Evolutionary conservation across 2,888 invertebrate species (phyloP), one percentile per base, ranked within the genome.

Genomic region (Drosophila ustulata): DNA sequence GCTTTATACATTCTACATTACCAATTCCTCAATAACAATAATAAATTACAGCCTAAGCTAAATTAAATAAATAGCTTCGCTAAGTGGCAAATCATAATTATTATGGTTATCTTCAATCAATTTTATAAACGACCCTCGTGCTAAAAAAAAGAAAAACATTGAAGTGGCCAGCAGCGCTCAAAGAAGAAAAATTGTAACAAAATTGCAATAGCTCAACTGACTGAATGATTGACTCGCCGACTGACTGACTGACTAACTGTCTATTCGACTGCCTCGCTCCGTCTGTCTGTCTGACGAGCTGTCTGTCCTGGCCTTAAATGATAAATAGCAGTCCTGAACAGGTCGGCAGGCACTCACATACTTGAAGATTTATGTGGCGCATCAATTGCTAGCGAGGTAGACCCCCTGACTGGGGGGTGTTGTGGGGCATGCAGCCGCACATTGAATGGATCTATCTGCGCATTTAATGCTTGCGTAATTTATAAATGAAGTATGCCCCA

Each of bases 391-490:
- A 64, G 53, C 66, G 32, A 32, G 59, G 34, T 18, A 18, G 18
- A 18, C 18, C 18, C 18, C 18, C 18, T 18, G 18, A 18, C 18
- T 18, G 1, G 9, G 13, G 34, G n/a, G 9, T 18, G 18, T 18
- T 18, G 18, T 18, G n/a, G 50, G 41, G n/a, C 26, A 57, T 11
- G 37, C 11, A 45, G 56, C 43, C 52, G 65, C 66, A 66, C 64
- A 63, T 63, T 78, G 71, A 75, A 78, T 79, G 67, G 53, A 62
- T 75, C 66, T 79, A 79, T 84, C 72, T 75, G 77, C 82, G 70
- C 78, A 78, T 89, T 85, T 88, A 89, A 90, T 85, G 86, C 75
- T 73, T 73, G 78, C 70, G 86, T 86, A 90, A 90, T 88, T 90
- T 88, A 82, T 90, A 89, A 90, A 88, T 89, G 90, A 90, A 90